Conservation (phyloP, 2,797 vertebrate species). For the Miichthys miiuy region DNA sequence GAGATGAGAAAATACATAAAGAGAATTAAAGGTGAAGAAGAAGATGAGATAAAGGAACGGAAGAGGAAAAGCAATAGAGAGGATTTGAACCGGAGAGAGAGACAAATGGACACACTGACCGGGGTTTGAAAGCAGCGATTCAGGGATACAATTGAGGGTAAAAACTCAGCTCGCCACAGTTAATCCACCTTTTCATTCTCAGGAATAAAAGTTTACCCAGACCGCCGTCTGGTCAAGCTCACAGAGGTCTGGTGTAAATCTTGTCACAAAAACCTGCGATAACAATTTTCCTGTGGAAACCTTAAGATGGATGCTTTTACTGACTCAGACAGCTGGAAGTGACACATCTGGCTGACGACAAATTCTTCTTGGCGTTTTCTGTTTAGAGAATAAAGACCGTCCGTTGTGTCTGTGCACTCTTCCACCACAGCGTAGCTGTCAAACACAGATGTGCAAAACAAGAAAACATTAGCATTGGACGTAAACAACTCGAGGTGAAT, state of each 20-base stretch:
- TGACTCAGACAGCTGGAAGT: not conserved
- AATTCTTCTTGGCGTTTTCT: not conserved
- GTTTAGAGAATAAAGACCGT: not conserved
- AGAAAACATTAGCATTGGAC: too few species aligned
- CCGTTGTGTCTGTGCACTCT: not conserved
- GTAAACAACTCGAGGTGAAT: not conserved
- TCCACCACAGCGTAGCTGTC: too few species aligned
- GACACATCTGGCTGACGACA: not conserved
- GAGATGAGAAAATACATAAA: not conserved
- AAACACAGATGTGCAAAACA: too few species aligned
- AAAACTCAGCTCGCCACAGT: conserved; percentile 16
- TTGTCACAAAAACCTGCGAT: not conserved
- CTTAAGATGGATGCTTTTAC: not conserved
- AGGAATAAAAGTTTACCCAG: conserved; percentile 30
- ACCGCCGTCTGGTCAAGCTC: conserved; percentile 4
- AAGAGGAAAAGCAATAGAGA: not conserved
- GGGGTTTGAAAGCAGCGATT: conserved; percentile 6
- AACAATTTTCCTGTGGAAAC: not conserved
- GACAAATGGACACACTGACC: not conserved
- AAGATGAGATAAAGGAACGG: conserved; percentile 5
- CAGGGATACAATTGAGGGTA: not conserved
- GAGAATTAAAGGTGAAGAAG: not conserved
- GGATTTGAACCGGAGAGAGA: not conserved
- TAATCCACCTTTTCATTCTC: conserved; percentile 44
- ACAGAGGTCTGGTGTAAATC: not conserved